Percentiles rank a stretch among this genome's conserved stretches.
Evolutionary conservation across 2,797 vertebrate genomes (phyloP).

Genomic region (Xenentodon cancila): DNA sequence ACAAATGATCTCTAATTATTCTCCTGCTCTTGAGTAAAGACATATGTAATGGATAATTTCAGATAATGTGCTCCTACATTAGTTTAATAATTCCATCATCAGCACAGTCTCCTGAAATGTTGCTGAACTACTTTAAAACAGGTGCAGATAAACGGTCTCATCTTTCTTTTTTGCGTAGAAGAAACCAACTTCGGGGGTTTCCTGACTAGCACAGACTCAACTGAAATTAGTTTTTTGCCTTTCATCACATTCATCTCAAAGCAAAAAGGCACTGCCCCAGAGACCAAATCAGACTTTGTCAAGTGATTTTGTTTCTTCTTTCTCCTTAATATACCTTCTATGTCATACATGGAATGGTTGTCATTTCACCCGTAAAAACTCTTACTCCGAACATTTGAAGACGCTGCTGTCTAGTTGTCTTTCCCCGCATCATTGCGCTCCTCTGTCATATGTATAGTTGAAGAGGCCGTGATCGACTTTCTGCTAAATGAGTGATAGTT

Average conservation of each 20-base stretch:
- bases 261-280: conserved; percentile 17
- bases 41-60: not conserved
- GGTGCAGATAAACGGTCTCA: conserved; percentile 1
- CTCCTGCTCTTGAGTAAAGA: no score
- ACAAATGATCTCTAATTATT: no score
- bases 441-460: conserved; percentile 22
- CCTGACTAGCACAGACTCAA: conserved; percentile 14
- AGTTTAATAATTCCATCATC: no score
- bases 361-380: conserved; percentile 6
- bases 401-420: not conserved
- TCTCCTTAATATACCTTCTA: not conserved
- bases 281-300: conserved; percentile 15
- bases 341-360: not conserved
- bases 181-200: conserved; percentile 19
- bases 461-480: conserved; percentile 40
- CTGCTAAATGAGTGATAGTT: conserved; percentile 4
- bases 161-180: conserved; percentile 14
- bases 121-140: conserved; percentile 4
- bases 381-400: conserved; percentile 19
- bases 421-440: not conserved
- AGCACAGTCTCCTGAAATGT: not conserved
- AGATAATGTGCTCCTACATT: not conserved
- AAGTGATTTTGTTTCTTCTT: conserved; percentile 1
- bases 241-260: conserved; percentile 25
- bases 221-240: conserved; percentile 16